These are phyloP conservation scores for Pasiphila rectangulata DNA, from an alignment of 2,888 invertebrate species.

Conservation along the genomic window DNA sequence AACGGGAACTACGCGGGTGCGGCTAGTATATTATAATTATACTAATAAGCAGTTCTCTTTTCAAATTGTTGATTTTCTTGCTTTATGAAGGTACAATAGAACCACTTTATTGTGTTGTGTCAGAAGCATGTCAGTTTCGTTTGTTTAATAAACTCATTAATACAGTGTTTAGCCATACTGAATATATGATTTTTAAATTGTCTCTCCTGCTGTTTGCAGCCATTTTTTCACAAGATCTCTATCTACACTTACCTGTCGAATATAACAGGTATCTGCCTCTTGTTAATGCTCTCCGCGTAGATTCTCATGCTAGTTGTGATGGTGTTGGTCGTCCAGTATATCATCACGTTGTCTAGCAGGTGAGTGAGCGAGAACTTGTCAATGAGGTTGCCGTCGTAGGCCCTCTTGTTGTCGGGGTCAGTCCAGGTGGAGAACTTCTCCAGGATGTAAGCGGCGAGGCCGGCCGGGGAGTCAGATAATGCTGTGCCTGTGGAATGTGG, in stretches of 20 bases:
- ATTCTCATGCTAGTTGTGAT: slow-evolving; percentile 73
- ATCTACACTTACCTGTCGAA: slow-evolving; percentile 60
- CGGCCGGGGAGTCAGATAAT: slow-evolving; percentile 89
- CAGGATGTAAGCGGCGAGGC: slow-evolving; percentile 92
- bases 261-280: slow-evolving; percentile 38
- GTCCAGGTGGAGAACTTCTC: slow-evolving; percentile 91
- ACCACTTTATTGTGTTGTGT: too few species aligned
- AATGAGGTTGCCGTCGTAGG: slow-evolving; percentile 84
- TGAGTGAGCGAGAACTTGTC: slow-evolving; percentile 63
- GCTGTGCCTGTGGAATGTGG: slow-evolving; percentile 84
- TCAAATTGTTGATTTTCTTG: too few species aligned
- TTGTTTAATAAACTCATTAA: too few species aligned
- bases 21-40: too few species aligned
- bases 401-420: slow-evolving; percentile 72
- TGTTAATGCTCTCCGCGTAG: slow-evolving; percentile 82
- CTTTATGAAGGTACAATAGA: too few species aligned
- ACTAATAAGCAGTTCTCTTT: too few species aligned
- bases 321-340: slow-evolving; percentile 75
- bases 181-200: too few species aligned
- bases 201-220: too few species aligned
- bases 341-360: slow-evolving; percentile 78
- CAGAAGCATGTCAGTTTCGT: too few species aligned
- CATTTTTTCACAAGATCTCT: too few species aligned
- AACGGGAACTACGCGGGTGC: too few species aligned
- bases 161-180: too few species aligned